phyloP scores from a whole-genome alignment of 23 tunicate genomes.

The Clavelina lepadiformis region DNA sequence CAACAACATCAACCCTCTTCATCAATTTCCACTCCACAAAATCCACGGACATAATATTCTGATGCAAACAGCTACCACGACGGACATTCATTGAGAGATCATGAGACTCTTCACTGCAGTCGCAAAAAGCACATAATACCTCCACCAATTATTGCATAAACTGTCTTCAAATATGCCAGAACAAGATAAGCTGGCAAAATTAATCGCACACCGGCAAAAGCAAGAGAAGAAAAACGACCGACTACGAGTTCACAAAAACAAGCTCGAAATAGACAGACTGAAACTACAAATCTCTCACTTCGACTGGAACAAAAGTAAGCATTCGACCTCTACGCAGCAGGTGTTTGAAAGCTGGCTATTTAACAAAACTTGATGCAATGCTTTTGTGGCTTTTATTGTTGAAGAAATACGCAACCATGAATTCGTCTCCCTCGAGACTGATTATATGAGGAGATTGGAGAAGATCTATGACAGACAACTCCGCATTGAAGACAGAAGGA shows the following conservation, averaged over 20 bases:
- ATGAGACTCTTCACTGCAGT: too few species aligned
- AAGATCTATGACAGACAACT: conserved; percentile 68
- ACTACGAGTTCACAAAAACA: conserved; percentile 70
- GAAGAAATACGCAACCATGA: conserved; percentile 49
- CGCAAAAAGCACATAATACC: too few species aligned
- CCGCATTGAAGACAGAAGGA: conserved; percentile 47
- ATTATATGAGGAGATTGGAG: conserved; percentile 60
- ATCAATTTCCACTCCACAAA: too few species aligned
- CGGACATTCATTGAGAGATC: too few species aligned
- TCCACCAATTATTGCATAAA: too few species aligned
- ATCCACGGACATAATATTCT: too few species aligned
- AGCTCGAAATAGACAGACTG: conserved; percentile 67
- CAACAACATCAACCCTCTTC: too few species aligned
- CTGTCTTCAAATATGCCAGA: conserved; percentile 71
- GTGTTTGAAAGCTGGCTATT: too few species aligned
- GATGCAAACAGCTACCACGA: too few species aligned
- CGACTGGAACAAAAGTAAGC: conserved; percentile 79
- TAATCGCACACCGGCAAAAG: conserved; percentile 66
- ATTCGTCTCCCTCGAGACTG: conserved; percentile 17
- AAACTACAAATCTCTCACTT: conserved; percentile 26
- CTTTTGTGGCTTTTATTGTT: neutral
- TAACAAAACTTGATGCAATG: neutral
- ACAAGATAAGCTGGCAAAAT: conserved; percentile 43
- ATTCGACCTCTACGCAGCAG: neutral
- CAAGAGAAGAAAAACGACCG: conserved; percentile 81